Conservation (phyloP, 2,888 invertebrate genomes). For the Allolobophora icterica region DNA sequence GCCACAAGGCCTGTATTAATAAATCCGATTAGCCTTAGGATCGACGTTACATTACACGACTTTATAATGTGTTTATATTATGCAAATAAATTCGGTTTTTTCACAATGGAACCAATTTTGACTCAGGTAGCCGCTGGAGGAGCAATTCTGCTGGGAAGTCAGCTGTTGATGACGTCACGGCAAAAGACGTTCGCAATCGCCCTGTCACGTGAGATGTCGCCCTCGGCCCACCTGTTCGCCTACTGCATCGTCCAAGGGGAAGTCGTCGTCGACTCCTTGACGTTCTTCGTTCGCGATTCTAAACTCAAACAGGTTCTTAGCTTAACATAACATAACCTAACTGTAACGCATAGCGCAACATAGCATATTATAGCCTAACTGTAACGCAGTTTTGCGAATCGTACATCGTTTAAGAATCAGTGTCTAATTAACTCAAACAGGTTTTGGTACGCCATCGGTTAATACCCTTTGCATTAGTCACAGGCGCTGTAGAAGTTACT, state of each 20-base stretch:
- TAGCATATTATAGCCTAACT: neutral
- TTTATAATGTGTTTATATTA: neutral
- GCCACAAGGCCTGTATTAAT: too few species aligned
- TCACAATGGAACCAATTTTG: neutral
- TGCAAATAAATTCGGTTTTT: neutral
- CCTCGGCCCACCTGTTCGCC: constrained; percentile 83
- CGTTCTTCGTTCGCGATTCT: constrained; percentile 90
- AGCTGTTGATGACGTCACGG: constrained; percentile 74
- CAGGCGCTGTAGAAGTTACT: too few species aligned
- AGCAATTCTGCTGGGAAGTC: constrained; percentile 80
- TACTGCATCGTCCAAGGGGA: constrained; percentile 79
- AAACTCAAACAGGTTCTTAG: constrained; percentile 67
- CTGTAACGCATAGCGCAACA: neutral
- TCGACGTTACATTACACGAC: too few species aligned
- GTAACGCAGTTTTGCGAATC: too few species aligned
- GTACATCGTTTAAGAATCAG: too few species aligned
- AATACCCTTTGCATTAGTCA: too few species aligned
- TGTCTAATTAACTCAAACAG: too few species aligned
- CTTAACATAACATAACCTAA: too few species aligned
- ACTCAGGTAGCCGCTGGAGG: constrained; percentile 82
- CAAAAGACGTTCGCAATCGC: constrained; percentile 66
- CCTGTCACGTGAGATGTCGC: constrained; percentile 73
- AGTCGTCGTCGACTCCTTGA: constrained; percentile 86
- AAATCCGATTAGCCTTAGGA: too few species aligned
- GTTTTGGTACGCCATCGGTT: too few species aligned